A percentile compares a stretch with the other conserved stretches of the same genome.
phyloP scores from a whole-genome alignment of 2,888 invertebrate genomes.

The Lumbricus terrestris region DNA sequence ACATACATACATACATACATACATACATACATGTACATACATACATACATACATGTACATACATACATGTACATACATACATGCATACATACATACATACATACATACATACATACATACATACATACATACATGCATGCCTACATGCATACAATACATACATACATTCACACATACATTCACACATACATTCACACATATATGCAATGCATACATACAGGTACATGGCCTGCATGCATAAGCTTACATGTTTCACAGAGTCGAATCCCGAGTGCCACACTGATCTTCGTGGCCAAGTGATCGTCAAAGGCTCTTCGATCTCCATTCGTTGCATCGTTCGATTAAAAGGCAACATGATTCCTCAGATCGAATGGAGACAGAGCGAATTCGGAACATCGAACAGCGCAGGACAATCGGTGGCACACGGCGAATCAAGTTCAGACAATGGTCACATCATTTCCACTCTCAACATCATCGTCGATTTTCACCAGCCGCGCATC shows the following conservation, averaged over 20 bases:
- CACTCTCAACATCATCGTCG: not conserved
- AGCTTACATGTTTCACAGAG: not conserved
- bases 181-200: too few species aligned
- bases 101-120: too few species aligned
- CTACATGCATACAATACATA: too few species aligned
- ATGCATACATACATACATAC: too few species aligned
- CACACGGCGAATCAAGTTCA: not conserved
- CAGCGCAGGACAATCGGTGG: not conserved
- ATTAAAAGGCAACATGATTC: not conserved
- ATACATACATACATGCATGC: too few species aligned
- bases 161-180: too few species aligned
- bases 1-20: too few species aligned
- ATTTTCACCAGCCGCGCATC: not conserved
- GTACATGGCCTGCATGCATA: too few species aligned
- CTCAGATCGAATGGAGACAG: not conserved
- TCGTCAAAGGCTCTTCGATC: not conserved
- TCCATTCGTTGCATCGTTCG: not conserved
- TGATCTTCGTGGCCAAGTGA: not conserved
- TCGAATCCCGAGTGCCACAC: not conserved
- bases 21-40: too few species aligned
- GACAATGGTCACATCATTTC: not conserved
- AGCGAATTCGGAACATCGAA: not conserved
- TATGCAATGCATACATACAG: too few species aligned
- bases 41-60: too few species aligned
- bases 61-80: too few species aligned